Evolutionary conservation across 2,888 invertebrate species (phyloP).

Genomic region (Crematogaster levior): DNA sequence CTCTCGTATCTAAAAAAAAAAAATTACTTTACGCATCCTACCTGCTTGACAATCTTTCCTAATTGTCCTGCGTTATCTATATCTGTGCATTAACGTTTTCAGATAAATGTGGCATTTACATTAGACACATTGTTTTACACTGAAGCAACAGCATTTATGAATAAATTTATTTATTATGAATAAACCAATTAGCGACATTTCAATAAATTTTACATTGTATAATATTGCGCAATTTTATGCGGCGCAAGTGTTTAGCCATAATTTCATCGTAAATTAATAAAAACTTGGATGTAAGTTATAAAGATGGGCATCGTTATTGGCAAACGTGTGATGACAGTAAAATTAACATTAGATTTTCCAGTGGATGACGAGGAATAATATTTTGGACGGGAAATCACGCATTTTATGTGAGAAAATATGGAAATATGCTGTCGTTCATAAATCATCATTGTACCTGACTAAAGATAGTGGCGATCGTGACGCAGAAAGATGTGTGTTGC

Average conservation of each 20-base stretch:
- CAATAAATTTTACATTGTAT: not conserved
- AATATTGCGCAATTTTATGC: not conserved
- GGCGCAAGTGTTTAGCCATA: not conserved
- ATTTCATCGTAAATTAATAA: not conserved
- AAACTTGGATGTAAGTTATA: not conserved
- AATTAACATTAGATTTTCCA: conserved; percentile 13
- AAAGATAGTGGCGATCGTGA: no score
- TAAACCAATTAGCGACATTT: not conserved
- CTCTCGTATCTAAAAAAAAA: not conserved
- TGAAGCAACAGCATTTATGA: no score
- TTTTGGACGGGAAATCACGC: conserved; percentile 5
- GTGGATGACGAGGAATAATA: not conserved
- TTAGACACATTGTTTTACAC: not conserved
- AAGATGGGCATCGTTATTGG: not conserved
- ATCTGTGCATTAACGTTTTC: not conserved
- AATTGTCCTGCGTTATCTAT: not conserved
- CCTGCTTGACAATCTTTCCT: not conserved
- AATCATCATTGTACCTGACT: no score
- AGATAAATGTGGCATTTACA: not conserved
- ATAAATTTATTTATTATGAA: no score
- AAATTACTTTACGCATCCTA: not conserved
- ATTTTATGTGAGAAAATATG: not conserved
- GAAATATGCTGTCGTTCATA: not conserved
- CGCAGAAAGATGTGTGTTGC: no score
- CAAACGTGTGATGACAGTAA: not conserved